Conservation (phyloP, 2,113 vertebrate genomes). For the Dromaius novaehollandiae region DNA sequence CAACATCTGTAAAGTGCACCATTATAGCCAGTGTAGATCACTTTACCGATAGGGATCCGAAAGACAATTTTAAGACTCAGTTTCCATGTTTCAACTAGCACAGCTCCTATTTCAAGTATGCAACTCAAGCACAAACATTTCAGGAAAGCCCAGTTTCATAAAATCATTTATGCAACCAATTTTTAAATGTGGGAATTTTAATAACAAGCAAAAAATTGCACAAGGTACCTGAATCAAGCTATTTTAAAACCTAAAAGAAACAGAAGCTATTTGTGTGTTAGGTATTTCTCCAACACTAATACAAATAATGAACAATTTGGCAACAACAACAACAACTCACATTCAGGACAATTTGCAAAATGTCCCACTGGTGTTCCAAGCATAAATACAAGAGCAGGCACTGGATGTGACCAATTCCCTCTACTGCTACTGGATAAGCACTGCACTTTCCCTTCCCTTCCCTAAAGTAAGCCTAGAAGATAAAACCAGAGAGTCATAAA, state of each 20-base stretch:
- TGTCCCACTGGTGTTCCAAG: not conserved
- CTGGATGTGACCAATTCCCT: not conserved
- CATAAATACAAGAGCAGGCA: not conserved
- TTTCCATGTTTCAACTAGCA: not conserved
- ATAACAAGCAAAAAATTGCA: not conserved
- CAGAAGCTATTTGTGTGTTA: not conserved
- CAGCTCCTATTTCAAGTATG: not conserved
- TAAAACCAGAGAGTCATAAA: not conserved
- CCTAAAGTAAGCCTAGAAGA: not conserved
- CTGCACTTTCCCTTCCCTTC: not conserved
- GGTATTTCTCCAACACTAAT: not conserved
- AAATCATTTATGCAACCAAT: not conserved
- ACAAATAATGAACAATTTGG: not conserved
- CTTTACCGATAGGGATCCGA: not conserved
- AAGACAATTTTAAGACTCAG: not conserved
- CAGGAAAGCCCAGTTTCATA: not conserved
- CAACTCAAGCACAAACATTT: not conserved
- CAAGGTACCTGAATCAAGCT: not conserved
- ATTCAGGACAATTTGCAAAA: not conserved
- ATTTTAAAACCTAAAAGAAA: not conserved
- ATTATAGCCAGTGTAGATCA: not conserved
- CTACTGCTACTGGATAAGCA: not conserved
- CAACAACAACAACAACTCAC: not conserved
- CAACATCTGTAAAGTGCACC: not conserved
- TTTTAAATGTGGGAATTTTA: not conserved